A percentile compares a stretch with the other conserved stretches of the same genome.
phyloP scores from a whole-genome alignment of 2,113 vertebrate species.

The Gracilinanus agilis region DNA sequence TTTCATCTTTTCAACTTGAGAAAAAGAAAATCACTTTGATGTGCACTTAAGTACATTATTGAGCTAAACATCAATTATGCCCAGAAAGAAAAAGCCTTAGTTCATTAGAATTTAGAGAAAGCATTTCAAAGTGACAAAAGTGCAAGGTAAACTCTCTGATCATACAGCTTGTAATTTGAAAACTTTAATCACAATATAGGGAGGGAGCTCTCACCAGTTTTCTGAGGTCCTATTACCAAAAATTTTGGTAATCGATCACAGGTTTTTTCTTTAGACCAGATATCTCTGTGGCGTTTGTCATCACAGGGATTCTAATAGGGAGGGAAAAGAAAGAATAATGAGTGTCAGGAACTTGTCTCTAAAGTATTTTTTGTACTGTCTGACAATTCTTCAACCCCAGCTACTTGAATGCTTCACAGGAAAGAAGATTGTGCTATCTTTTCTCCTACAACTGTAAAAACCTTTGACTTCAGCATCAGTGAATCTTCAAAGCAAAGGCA shows the following conservation, averaged over 20 bases:
- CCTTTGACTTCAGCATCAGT: background rate
- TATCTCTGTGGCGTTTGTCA: constrained; percentile 98
- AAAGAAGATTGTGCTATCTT: background rate
- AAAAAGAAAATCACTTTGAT: background rate
- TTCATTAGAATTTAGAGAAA: background rate
- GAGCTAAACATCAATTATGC: background rate
- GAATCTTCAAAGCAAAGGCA: background rate
- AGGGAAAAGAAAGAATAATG: constrained; percentile 26
- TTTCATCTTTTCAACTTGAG: constrained; percentile 8
- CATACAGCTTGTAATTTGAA: background rate
- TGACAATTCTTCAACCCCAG: background rate
- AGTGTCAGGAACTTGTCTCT: background rate
- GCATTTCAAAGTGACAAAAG: background rate
- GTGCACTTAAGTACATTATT: background rate
- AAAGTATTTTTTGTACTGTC: background rate
- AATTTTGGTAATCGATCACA: constrained; percentile 97
- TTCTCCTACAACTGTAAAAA: background rate
- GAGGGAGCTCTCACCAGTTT: constrained; percentile 90
- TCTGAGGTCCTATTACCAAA: constrained; percentile 96
- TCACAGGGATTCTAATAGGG: constrained; percentile 94
- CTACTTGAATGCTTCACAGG: background rate
- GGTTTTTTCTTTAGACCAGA: constrained; percentile 99
- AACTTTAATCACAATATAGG: constrained; percentile 39
- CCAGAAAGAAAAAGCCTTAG: background rate
- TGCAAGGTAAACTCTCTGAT: background rate